These are phyloP conservation scores for Micropoecilia bifurca DNA, from an alignment of 2,797 vertebrate species.

Conservation along the genomic window DNA sequence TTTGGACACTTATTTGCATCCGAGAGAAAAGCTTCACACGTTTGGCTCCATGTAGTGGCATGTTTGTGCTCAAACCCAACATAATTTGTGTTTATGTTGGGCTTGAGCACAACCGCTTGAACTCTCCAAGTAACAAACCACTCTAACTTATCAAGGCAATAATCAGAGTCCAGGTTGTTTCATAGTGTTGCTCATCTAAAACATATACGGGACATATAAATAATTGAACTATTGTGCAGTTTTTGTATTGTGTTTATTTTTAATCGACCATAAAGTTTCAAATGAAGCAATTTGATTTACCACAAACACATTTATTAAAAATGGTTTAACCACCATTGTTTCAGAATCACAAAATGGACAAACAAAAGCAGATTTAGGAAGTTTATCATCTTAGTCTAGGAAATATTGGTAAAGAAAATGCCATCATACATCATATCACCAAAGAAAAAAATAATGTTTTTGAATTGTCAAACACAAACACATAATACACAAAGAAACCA, in stretches of 20 bases:
- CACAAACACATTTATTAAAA: background rate
- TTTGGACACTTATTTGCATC: conserved; percentile 37
- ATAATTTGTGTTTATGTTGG: conserved; percentile 39
- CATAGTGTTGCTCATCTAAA: conserved; percentile 10
- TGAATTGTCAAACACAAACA: background rate
- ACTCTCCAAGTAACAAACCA: conserved; percentile 49
- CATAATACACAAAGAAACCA: background rate
- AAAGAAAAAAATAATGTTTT: background rate
- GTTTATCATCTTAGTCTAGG: background rate
- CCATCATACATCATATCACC: background rate
- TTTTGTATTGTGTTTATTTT: background rate
- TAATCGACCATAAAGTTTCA: background rate
- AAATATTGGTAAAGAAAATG: background rate
- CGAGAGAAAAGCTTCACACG: conserved; percentile 49
- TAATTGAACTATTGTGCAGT: background rate
- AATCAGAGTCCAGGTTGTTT: conserved; percentile 36
- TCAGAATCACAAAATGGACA: background rate
- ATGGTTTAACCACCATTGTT: background rate
- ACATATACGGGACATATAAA: background rate
- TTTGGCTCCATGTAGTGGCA: conserved; percentile 55
- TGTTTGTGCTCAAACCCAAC: conserved; percentile 59
- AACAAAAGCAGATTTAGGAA: background rate
- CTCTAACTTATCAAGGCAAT: conserved; percentile 58
- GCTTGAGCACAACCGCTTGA: conserved; percentile 25
- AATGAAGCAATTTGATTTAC: background rate